phyloP scores from a whole-genome alignment of 35 echinoderm and acorn worm species.

The Acanthaster planci region DNA sequence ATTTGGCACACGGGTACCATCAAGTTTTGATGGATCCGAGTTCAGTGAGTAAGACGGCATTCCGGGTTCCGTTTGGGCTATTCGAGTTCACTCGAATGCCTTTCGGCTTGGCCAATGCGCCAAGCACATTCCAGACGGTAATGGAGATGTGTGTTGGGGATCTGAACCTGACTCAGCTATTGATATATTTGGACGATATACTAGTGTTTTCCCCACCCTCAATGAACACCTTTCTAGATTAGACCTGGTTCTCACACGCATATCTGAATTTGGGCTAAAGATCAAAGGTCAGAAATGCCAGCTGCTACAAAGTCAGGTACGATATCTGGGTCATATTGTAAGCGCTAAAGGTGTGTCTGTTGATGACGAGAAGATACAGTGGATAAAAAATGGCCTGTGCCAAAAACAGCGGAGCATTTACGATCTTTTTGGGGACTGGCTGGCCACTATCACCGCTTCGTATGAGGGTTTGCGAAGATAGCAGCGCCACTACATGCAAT shows the following conservation, averaged over 20 bases:
- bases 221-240: background rate
- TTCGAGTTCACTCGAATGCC: too few species aligned
- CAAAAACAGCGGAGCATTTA: background rate
- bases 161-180: background rate
- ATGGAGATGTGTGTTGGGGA: background rate
- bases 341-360: background rate
- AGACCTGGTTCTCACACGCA: background rate
- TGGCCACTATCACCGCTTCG: background rate
- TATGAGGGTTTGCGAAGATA: background rate
- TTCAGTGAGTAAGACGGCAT: too few species aligned
- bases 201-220: background rate
- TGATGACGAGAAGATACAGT: background rate
- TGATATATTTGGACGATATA: slow-evolving; percentile 20
- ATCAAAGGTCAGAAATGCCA: background rate
- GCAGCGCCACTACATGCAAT: background rate
- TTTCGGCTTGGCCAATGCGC: too few species aligned
- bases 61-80: too few species aligned
- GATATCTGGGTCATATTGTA: background rate
- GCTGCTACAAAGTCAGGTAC: background rate
- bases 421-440: background rate
- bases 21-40: too few species aligned
- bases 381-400: background rate
- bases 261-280: background rate
- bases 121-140: background rate
- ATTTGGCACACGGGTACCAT: too few species aligned